Conservation (phyloP, 2,113 vertebrate species). For the Gila orcuttii region DNA sequence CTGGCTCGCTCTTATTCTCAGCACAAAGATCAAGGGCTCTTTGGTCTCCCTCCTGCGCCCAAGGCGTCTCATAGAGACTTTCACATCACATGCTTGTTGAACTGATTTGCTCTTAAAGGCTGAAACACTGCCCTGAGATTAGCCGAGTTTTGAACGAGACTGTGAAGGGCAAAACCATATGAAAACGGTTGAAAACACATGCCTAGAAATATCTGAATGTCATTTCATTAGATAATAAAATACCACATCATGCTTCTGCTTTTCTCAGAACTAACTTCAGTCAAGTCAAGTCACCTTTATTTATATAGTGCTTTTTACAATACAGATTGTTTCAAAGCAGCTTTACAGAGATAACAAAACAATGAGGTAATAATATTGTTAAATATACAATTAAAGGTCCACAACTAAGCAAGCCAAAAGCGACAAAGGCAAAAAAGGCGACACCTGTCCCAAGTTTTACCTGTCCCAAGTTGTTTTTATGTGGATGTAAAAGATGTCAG, state of each 20-base stretch:
- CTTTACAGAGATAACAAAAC: too few species aligned
- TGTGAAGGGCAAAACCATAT: background rate
- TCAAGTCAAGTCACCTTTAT: too few species aligned
- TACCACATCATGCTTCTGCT: background rate
- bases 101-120: background rate
- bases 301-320: too few species aligned
- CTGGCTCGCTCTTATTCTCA: conserved; percentile 58
- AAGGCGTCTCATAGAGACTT: conserved; percentile 24
- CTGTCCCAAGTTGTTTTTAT: background rate
- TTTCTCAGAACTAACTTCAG: background rate
- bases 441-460: background rate
- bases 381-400: too few species aligned
- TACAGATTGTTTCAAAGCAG: too few species aligned
- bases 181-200: background rate
- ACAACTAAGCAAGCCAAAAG: too few species aligned
- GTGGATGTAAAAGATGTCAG: background rate
- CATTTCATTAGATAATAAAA: background rate
- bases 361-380: too few species aligned
- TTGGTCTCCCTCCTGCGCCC: conserved; percentile 35
- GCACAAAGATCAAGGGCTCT: conserved; percentile 46
- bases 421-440: too few species aligned
- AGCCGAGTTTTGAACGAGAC: background rate
- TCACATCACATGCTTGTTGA: conserved; percentile 45
- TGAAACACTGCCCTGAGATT: conserved; percentile 28
- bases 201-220: background rate